Conservation (phyloP, 2,113 vertebrate genomes). For the Chaenogobius annularis region DNA sequence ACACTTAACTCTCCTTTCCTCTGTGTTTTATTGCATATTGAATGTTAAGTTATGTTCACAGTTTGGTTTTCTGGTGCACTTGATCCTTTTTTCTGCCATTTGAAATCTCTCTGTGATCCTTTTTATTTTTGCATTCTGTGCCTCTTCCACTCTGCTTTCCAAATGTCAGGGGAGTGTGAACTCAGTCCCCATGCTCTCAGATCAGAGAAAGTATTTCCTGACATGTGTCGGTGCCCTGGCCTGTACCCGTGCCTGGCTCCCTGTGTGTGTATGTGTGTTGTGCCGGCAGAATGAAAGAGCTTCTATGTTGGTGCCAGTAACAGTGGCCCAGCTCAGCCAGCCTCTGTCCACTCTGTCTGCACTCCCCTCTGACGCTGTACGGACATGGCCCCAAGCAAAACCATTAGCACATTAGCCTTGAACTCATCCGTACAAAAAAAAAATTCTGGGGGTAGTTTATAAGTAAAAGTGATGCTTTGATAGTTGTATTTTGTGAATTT, state of each 20-base stretch:
- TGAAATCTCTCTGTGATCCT: conserved; percentile 35
- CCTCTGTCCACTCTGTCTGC: conserved; percentile 68
- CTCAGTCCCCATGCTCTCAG: conserved; percentile 44
- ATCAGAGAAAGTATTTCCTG: conserved; percentile 75
- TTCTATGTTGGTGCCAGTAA: conserved; percentile 73
- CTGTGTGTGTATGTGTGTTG: conserved; percentile 58
- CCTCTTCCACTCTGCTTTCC: conserved; percentile 34
- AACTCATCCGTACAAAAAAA: not conserved
- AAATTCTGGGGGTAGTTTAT: not conserved
- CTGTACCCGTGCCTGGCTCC: conserved; percentile 57
- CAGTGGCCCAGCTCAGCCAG: conserved; percentile 70
- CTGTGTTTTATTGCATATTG: not conserved
- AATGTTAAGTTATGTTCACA: not conserved
- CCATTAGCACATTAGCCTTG: conserved; percentile 75
- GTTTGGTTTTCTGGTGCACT: not conserved
- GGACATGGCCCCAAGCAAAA: conserved; percentile 58
- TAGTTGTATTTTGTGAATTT: not conserved
- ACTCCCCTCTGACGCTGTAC: conserved; percentile 71
- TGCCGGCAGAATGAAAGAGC: conserved; percentile 68
- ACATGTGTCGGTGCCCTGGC: conserved; percentile 73
- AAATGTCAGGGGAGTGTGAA: conserved; percentile 54
- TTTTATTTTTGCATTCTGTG: conserved; percentile 33
- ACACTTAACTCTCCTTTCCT: not conserved
- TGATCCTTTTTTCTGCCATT: conserved; percentile 5
- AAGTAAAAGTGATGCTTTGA: not conserved